Evolutionary conservation across 2,888 invertebrate species (phyloP).

Genomic region (Dasypolia templi): DNA sequence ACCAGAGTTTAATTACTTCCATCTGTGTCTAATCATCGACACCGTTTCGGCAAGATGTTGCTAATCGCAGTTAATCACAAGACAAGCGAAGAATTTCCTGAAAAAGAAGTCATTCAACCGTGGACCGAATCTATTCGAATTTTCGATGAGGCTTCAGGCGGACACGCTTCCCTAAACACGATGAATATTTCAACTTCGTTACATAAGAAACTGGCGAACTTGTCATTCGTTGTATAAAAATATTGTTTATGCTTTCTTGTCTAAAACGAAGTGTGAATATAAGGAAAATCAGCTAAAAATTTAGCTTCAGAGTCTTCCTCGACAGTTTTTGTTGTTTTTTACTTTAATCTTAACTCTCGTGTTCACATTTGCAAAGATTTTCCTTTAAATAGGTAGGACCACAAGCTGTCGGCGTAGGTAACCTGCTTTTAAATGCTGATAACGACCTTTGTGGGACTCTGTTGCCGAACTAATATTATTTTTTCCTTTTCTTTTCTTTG

Average conservation of each 20-base stretch:
- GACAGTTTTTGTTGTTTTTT: not conserved
- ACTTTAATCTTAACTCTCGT: no score
- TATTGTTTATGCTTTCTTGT: not conserved
- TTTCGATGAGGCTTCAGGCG: conserved; percentile 31
- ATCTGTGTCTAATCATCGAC: conserved; percentile 23
- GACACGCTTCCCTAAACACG: conserved; percentile 36
- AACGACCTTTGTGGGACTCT: not conserved
- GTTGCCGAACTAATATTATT: no score
- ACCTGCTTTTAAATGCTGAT: not conserved
- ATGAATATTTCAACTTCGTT: conserved; percentile 19
- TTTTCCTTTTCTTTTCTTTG: no score
- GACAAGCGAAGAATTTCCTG: conserved; percentile 50
- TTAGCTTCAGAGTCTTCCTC: not conserved
- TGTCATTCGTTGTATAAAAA: conserved; percentile 4
- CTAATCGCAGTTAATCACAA: conserved; percentile 21
- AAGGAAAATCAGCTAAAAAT: not conserved
- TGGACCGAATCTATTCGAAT: conserved; percentile 44
- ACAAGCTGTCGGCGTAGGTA: not conserved
- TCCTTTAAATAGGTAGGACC: not conserved
- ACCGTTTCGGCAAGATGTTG: not conserved
- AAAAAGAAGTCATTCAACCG: conserved; percentile 58
- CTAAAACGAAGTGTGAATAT: not conserved
- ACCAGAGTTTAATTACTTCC: conserved; percentile 11
- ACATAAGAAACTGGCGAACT: conserved; percentile 24
- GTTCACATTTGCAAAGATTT: no score